Conservation (phyloP, 2,113 vertebrate genomes). For the Oreochromis aureus region DNA sequence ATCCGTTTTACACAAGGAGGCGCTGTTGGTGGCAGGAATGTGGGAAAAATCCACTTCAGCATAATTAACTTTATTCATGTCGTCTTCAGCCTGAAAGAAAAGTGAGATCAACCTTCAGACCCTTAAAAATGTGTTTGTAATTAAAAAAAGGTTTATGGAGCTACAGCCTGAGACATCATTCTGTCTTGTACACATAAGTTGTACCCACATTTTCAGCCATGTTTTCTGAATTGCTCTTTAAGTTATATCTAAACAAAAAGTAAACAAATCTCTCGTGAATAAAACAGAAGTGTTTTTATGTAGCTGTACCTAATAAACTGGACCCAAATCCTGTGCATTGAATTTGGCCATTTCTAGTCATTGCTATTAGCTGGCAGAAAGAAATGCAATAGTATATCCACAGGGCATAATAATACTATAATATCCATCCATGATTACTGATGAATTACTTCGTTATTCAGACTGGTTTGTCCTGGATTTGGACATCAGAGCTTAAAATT, state of each 20-base stretch:
- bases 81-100: not conserved
- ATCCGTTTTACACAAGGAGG: rapidly evolving
- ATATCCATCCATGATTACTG: not conserved
- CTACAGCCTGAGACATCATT: no score
- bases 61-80: not conserved
- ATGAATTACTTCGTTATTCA: not conserved
- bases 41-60: not conserved
- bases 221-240: not conserved
- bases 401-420: not conserved
- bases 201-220: not conserved
- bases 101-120: not conserved
- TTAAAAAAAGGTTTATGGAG: no score
- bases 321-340: not conserved
- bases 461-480: not conserved
- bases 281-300: rapidly evolving
- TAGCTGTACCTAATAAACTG: not conserved
- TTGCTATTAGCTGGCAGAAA: not conserved
- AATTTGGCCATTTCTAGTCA: not conserved
- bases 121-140: no score
- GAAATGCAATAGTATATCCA: not conserved
- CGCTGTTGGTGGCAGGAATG: not conserved
- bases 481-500: not conserved
- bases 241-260: not conserved
- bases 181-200: no score
- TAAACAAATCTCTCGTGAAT: rapidly evolving